Evolutionary conservation across 1,140 invertebrate species (phyloP), one percentile per base, ranked within the genome.

Genomic region (Amphibalanus amphitrite): DNA sequence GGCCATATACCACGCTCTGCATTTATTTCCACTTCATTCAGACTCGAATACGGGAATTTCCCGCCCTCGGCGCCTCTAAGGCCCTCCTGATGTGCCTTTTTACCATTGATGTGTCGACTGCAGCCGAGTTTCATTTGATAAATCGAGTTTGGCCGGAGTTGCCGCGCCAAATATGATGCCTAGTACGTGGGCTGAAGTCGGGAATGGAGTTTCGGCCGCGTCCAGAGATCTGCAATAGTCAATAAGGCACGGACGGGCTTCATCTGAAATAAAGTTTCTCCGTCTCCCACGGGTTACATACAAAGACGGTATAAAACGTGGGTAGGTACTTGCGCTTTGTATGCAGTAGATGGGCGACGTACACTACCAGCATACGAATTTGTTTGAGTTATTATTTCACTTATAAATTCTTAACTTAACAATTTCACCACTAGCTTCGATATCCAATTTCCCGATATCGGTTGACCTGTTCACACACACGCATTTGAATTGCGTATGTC

Each of bases 1-100:
- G 13, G 47, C 47, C 47, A 23, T 59, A 59, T 59, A 59, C 47
- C 13, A 59, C 13, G 3, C 6, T 59, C 47, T 59, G 47, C 47
- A 59, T 59, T 59, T 59, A 59, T 59, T 59, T 59, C 47, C 47
- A 59, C 47, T 59, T 59, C 47, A 59, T 59, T 59, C 20, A 59
- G 47, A 59, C 13, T 59, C 47, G 47, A 59, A 59, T 59, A 59
- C 10, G 47, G 47, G 47, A 23, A 59, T 59, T 59, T 59, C 47
- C 23, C 47, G 47, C 47, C 47, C 20, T 59, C 47, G 20, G 47
- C 13, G 20, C 13, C 47, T 59, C 47, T 59, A 59, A 20, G 20
- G 47, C 47, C 20, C n/a, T 8, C 47, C 47, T 59, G 47, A 59
- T 59, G 47, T 59, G 47, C 47, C 47, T 59, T 59, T 59, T 59